Conservation (phyloP, 2,113 vertebrate genomes). For the Brachypteracias leptosomus region DNA sequence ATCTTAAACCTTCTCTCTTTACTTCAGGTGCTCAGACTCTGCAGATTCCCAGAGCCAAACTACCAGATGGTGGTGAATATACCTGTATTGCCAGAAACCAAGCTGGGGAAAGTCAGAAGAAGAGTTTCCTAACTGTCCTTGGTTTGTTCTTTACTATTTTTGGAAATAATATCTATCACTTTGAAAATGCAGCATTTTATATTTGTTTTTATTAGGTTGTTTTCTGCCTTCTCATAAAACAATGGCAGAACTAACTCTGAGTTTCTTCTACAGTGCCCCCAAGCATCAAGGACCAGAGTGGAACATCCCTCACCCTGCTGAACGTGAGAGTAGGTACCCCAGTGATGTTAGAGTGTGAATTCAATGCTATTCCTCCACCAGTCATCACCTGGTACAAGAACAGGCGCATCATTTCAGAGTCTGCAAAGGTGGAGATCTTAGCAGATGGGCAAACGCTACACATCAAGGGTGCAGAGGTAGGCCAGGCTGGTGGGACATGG, state of each 20-base stretch:
- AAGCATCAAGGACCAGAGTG: slow-evolving; percentile 84
- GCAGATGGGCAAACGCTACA: slow-evolving; percentile 81
- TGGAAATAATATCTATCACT: not conserved
- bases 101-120: slow-evolving; percentile 90
- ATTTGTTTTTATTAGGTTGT: not conserved
- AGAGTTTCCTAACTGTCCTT: slow-evolving; percentile 85
- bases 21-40: slow-evolving; percentile 85
- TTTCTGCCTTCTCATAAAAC: not conserved
- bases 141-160: slow-evolving; percentile 74
- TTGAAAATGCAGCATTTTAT: not conserved
- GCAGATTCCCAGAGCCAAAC: slow-evolving; percentile 87
- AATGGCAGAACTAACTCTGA: not conserved
- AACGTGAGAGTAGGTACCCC: slow-evolving; percentile 79
- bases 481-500: not conserved
- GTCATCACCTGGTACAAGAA: slow-evolving; percentile 94
- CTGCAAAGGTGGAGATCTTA: slow-evolving; percentile 73
- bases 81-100: slow-evolving; percentile 89
- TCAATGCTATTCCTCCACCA: slow-evolving; percentile 90
- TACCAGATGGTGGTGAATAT: slow-evolving; percentile 91
- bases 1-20: not conserved
- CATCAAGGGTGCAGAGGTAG: slow-evolving; percentile 86
- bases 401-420: slow-evolving; percentile 75
- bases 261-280: slow-evolving; percentile 83
- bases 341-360: slow-evolving; percentile 84
- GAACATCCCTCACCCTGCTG: slow-evolving; percentile 79